Percentiles rank a stretch among this genome's conserved stretches.
These are phyloP conservation scores for Naja naja DNA, from an alignment of 2,113 vertebrate species.

Conservation along the genomic window DNA sequence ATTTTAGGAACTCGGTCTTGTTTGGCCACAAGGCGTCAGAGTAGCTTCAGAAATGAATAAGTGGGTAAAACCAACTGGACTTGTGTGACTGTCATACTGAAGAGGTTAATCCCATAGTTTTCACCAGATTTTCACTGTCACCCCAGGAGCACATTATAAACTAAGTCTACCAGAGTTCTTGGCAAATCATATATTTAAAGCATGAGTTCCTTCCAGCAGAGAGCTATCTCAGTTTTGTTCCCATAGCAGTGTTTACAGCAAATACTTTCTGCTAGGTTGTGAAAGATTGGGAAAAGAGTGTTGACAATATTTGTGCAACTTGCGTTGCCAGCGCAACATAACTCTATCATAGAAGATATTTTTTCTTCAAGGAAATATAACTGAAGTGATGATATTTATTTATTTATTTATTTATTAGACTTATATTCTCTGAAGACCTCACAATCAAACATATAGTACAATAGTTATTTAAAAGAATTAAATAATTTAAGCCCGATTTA, in stretches of 20 bases:
- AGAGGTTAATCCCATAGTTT: constrained; percentile 13
- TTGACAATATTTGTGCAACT: not conserved
- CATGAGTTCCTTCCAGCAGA: not conserved
- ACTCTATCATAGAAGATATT: not conserved
- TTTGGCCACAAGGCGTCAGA: constrained; percentile 24
- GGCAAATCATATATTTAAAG: not conserved
- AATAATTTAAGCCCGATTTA: too few species aligned
- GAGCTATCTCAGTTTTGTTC: not conserved
- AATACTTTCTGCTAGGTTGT: constrained; percentile 5
- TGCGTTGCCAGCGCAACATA: not conserved
- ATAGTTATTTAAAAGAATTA: too few species aligned
- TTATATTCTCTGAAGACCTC: too few species aligned
- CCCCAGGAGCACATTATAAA: constrained; percentile 20
- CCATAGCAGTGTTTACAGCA: constrained; percentile 19
- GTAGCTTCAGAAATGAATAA: constrained; percentile 3
- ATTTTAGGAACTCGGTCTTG: not conserved
- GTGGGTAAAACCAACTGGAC: too few species aligned
- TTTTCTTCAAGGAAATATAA: not conserved
- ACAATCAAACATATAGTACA: too few species aligned
- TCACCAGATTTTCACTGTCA: constrained; percentile 22
- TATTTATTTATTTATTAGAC: too few species aligned
- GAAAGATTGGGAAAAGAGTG: not conserved
- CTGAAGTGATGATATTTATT: not conserved
- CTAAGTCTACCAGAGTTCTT: not conserved
- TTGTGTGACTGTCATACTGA: not conserved